These are phyloP conservation scores for Protonibea diacanthus DNA, from an alignment of 2,797 vertebrate species.

Conservation along the genomic window DNA sequence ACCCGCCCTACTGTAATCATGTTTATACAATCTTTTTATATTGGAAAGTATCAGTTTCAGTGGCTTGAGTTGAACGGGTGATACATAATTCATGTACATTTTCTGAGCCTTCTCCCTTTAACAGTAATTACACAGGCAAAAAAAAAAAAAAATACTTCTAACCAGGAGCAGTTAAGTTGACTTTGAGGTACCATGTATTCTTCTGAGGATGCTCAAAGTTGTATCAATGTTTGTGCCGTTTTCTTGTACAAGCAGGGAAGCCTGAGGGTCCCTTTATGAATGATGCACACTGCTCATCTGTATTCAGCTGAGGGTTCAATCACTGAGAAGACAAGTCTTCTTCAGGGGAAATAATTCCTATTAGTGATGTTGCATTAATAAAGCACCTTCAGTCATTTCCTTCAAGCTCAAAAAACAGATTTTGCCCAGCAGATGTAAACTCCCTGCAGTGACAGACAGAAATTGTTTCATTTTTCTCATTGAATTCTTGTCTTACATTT, in stretches of 20 bases:
- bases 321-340: conserved; percentile 55
- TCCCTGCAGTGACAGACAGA: conserved; percentile 53
- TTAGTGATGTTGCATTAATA: conserved; percentile 76
- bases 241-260: conserved; percentile 36
- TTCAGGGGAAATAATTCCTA: conserved; percentile 72
- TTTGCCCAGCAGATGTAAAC: conserved; percentile 62
- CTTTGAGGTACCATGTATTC: conserved; percentile 56
- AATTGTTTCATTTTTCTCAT: conserved; percentile 69
- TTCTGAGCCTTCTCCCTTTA: conserved; percentile 9
- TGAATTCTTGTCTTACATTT: conserved; percentile 65
- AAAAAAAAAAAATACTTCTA: conserved; percentile 25
- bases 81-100: conserved; percentile 34
- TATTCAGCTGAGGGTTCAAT: conserved; percentile 64
- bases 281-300: conserved; percentile 55
- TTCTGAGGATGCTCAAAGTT: conserved; percentile 49
- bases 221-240: conserved; percentile 52
- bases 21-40: conserved; percentile 13
- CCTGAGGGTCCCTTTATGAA: conserved; percentile 60
- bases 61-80: neutral
- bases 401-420: conserved; percentile 67
- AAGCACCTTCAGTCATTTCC: conserved; percentile 68
- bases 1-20: conserved; percentile 7
- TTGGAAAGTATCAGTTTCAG: conserved; percentile 11
- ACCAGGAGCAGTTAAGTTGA: conserved; percentile 40
- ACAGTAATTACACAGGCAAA: conserved; percentile 33